phyloP scores from a whole-genome alignment of 2,797 vertebrate genomes.

The Jordanella pulchra region DNA sequence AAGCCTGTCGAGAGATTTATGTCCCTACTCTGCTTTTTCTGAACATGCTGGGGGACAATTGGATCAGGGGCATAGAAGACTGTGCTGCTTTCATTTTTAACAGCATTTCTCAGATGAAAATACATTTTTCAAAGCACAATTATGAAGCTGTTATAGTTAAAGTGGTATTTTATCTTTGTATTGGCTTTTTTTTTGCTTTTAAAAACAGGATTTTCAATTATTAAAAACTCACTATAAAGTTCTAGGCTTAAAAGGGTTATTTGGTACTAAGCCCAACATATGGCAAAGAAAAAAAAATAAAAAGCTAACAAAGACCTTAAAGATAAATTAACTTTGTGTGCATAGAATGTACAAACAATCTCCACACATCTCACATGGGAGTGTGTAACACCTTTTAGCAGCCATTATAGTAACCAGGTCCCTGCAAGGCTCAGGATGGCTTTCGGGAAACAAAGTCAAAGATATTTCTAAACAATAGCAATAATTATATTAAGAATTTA shows the following conservation, averaged over 20 bases:
- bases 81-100: constrained; percentile 30
- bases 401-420: no score
- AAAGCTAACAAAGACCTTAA: background rate
- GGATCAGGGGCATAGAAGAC: constrained; percentile 34
- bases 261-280: background rate
- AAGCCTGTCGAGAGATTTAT: constrained; percentile 41
- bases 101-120: constrained; percentile 6
- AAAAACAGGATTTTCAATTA: background rate
- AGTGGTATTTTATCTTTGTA: background rate
- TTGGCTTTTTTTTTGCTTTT: background rate
- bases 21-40: constrained; percentile 24
- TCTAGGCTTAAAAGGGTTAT: background rate
- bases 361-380: no score
- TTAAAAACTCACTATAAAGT: background rate
- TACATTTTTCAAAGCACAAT: background rate
- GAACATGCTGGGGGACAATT: constrained; percentile 22
- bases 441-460: no score
- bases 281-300: background rate
- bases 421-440: no score
- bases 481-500: no score
- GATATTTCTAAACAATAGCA: no score
- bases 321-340: background rate
- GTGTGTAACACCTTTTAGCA: no score
- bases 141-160: background rate
- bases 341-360: background rate